phyloP scores from a whole-genome alignment of 2,797 vertebrate genomes.

The Poeciliopsis turneri region DNA sequence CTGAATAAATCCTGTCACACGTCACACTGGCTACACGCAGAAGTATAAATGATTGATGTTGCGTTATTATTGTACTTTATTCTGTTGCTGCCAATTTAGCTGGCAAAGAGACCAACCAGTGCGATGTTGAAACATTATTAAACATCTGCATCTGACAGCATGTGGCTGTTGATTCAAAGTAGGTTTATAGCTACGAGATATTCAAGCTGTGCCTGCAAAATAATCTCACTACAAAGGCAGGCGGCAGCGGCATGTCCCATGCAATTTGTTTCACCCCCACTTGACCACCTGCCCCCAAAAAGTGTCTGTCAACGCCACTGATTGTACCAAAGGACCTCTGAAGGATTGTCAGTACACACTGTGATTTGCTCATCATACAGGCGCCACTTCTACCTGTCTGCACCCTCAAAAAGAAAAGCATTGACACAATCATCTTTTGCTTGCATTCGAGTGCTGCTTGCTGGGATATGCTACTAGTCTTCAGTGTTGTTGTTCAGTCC shows the following conservation, averaged over 20 bases:
- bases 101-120: neutral
- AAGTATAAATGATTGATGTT: neutral
- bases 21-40: neutral
- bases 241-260: no score
- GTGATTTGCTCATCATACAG: slow-evolving; percentile 27
- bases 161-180: neutral
- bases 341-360: slow-evolving; percentile 23
- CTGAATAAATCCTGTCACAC: neutral
- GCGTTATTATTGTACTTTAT: neutral
- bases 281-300: neutral
- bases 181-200: neutral
- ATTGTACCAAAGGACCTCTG: neutral
- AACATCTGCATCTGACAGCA: neutral
- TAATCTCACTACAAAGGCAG: neutral
- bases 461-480: neutral
- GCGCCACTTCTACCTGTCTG: slow-evolving; percentile 25
- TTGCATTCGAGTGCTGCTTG: slow-evolving; percentile 19
- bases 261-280: neutral
- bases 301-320: neutral
- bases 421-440: slow-evolving; percentile 17
- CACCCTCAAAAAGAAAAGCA: slow-evolving; percentile 21
- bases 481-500: slow-evolving; percentile 1
- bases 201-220: neutral
- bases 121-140: neutral
- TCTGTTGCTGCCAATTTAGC: neutral